These are phyloP conservation scores for Hemicrepidius hirtus DNA, from an alignment of 2,888 invertebrate species.

Conservation along the genomic window DNA sequence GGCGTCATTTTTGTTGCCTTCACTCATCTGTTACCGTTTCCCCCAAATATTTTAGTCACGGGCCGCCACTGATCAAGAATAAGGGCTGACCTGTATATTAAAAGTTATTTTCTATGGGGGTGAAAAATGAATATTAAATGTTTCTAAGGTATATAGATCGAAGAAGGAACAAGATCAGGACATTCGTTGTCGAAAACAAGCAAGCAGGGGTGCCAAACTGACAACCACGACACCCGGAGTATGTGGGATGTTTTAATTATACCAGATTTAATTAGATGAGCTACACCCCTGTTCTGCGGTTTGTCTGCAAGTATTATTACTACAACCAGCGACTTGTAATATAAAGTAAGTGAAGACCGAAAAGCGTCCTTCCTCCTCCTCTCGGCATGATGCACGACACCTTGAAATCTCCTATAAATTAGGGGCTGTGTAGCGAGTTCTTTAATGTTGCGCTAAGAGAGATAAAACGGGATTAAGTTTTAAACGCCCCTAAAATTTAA, in stretches of 20 bases:
- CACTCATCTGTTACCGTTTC: no score
- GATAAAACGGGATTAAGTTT: constrained; percentile 41
- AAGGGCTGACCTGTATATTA: no score
- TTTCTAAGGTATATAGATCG: no score
- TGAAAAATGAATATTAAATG: no score
- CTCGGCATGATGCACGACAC: constrained; percentile 31
- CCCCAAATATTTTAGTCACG: no score
- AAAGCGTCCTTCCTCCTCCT: no score
- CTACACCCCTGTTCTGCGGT: constrained; percentile 42
- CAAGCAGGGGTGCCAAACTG: constrained; percentile 8
- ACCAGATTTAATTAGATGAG: constrained; percentile 49
- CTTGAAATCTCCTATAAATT: constrained; percentile 38
- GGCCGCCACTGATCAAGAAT: no score
- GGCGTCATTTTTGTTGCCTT: no score
- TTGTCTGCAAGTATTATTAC: constrained; percentile 49
- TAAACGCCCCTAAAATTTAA: constrained; percentile 36
- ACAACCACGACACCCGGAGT: constrained; percentile 30
- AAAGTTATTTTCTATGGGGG: no score
- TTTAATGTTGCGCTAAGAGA: constrained; percentile 39
- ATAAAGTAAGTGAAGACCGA: constrained; percentile 27
- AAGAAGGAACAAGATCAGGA: neutral
- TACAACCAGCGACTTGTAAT: constrained; percentile 7
- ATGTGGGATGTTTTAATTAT: constrained; percentile 51
- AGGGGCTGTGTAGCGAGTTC: constrained; percentile 35
- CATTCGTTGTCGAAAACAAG: neutral